A percentile compares a stretch with the other conserved stretches of the same genome.
These are phyloP conservation scores for Carapus acus DNA, from an alignment of 2,797 vertebrate species.

Conservation along the genomic window DNA sequence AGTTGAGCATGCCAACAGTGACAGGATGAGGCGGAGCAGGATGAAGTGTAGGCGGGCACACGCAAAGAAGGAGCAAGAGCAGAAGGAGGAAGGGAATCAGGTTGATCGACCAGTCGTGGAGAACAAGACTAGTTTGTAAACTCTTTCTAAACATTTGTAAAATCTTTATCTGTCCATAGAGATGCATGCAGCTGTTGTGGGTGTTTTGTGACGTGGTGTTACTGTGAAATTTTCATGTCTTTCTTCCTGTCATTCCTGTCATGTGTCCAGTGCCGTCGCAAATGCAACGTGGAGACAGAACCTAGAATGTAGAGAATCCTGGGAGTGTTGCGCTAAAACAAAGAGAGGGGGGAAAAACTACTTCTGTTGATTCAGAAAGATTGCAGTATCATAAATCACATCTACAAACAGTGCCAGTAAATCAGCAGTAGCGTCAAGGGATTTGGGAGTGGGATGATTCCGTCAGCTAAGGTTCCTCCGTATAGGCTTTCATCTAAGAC, in stretches of 20 bases:
- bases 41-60: constrained; percentile 96
- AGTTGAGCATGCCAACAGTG: constrained; percentile 95
- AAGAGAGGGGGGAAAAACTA: too few species aligned
- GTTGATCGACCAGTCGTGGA: constrained; percentile 93
- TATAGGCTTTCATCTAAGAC: neutral
- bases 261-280: constrained; percentile 81
- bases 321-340: constrained; percentile 1
- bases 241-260: constrained; percentile 89
- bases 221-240: constrained; percentile 79
- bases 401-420: neutral
- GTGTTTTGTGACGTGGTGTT: constrained; percentile 87
- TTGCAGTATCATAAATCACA: neutral
- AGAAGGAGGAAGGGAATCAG: constrained; percentile 96
- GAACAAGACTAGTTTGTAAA: constrained; percentile 99
- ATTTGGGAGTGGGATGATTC: neutral
- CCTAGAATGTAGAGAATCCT: constrained; percentile 8
- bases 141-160: constrained; percentile 78
- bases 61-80: constrained; percentile 83
- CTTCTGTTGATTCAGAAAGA: too few species aligned
- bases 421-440: neutral
- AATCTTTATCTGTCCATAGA: constrained; percentile 47
- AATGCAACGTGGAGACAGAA: constrained; percentile 29
- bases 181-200: constrained; percentile 98
- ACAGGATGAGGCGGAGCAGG: constrained; percentile 88
- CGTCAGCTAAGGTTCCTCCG: neutral